A percentile compares a stretch with the other conserved stretches of the same genome.
These are phyloP conservation scores for Brevipalpus yothersi DNA, from an alignment of 1,140 invertebrate species.

Conservation along the genomic window DNA sequence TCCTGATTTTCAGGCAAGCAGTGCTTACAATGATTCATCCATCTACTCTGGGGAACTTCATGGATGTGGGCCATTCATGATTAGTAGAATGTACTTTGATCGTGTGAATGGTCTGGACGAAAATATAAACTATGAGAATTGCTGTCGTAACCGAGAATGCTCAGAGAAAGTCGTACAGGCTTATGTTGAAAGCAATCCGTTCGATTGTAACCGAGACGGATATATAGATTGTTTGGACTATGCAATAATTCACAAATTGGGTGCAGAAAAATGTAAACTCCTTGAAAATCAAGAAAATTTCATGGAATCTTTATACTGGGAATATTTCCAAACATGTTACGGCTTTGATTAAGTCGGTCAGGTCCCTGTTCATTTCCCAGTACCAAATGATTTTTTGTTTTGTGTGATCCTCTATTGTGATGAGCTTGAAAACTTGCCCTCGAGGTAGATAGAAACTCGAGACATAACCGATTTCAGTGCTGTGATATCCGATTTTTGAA, in stretches of 20 bases:
- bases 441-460: too few relatives aligned
- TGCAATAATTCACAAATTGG: slow-evolving; percentile 38
- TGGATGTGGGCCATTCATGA: too few relatives aligned
- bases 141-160: slow-evolving; percentile 43
- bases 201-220: slow-evolving; percentile 41
- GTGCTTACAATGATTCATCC: neutral
- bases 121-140: slow-evolving; percentile 32
- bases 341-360: slow-evolving; percentile 3
- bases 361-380: too few relatives aligned
- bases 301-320: slow-evolving; percentile 7
- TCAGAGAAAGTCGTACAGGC: slow-evolving; percentile 40
- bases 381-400: too few relatives aligned
- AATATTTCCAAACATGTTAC: slow-evolving; percentile 6
- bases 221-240: slow-evolving; percentile 18
- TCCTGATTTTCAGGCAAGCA: neutral
- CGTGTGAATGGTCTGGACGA: neutral
- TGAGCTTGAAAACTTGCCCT: too few relatives aligned
- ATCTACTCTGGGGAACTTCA: neutral
- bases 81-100: neutral
- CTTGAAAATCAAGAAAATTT: neutral
- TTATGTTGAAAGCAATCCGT: slow-evolving; percentile 37
- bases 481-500: too few relatives aligned
- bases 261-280: slow-evolving; percentile 6
- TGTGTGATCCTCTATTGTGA: too few relatives aligned
- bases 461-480: too few relatives aligned